Percentiles rank a stretch among this genome's conserved stretches.
phyloP scores from a whole-genome alignment of 2,797 vertebrate genomes.

The Molothrus aeneus region DNA sequence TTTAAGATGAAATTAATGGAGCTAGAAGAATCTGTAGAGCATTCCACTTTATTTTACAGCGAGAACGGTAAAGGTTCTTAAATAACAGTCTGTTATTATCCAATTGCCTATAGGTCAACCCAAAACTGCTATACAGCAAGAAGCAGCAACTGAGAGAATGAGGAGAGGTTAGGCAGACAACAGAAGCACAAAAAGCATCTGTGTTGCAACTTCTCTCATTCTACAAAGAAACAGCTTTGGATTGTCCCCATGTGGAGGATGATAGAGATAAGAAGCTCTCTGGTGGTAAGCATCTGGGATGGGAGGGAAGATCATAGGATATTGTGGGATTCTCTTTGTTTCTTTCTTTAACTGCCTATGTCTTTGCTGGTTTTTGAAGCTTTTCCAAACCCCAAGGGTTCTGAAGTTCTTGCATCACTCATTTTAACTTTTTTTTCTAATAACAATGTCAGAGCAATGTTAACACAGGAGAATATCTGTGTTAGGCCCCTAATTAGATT shows the following conservation, averaged over 20 bases:
- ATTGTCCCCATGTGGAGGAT: slow-evolving; percentile 26
- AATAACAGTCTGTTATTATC: background rate
- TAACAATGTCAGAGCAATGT: slow-evolving; percentile 18
- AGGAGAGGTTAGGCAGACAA: background rate
- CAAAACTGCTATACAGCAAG: background rate
- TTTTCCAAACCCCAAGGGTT: slow-evolving; percentile 55
- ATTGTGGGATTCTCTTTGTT: slow-evolving; percentile 54
- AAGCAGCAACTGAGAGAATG: background rate
- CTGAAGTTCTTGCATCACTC: slow-evolving; percentile 34
- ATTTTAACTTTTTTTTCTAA: background rate
- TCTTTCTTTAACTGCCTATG: slow-evolving; percentile 31
- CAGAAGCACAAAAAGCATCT: background rate
- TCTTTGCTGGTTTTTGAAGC: slow-evolving; percentile 31
- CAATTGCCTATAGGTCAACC: background rate
- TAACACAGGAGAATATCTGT: slow-evolving; percentile 1
- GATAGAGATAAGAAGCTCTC: slow-evolving; percentile 24
- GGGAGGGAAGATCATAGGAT: slow-evolving; percentile 56
- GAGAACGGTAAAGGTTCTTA: background rate
- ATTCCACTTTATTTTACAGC: background rate
- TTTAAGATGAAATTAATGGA: background rate
- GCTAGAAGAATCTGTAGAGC: background rate
- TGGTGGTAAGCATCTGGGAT: slow-evolving; percentile 45
- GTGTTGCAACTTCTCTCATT: background rate
- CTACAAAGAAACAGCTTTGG: slow-evolving; percentile 13
- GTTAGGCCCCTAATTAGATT: slow-evolving; percentile 34